Evolutionary conservation across 1,140 invertebrate genomes (phyloP).

Genomic region (Drosophila melanica): DNA sequence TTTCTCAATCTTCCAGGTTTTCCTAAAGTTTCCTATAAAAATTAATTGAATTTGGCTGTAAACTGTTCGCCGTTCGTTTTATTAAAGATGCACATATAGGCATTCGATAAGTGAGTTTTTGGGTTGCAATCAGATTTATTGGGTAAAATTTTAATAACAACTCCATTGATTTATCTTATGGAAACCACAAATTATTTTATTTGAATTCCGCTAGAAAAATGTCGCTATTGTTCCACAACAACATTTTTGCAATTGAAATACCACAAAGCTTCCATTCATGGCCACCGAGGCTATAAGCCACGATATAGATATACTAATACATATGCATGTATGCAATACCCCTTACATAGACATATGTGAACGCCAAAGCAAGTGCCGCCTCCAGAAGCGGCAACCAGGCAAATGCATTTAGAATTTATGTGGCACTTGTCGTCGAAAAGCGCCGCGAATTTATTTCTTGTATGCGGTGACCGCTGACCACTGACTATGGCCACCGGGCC

Average conservation of each 20-base stretch:
- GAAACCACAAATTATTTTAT: conserved; percentile 46
- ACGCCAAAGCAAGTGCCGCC: conserved; percentile 15
- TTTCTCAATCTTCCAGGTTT: too few relatives aligned
- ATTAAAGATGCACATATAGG: too few relatives aligned
- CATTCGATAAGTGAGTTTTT: neutral
- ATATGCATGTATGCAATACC: neutral
- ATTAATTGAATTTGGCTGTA: too few relatives aligned
- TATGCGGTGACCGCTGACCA: conserved; percentile 56
- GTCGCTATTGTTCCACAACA: conserved; percentile 46
- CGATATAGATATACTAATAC: conserved; percentile 29
- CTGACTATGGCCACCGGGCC: conserved; percentile 35
- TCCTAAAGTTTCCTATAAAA: too few relatives aligned
- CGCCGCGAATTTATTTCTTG: conserved; percentile 75
- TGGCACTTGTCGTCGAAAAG: conserved; percentile 77
- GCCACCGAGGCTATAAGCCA: conserved; percentile 20
- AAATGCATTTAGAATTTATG: conserved; percentile 81
- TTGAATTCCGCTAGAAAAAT: conserved; percentile 38
- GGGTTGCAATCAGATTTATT: neutral
- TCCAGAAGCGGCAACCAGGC: conserved; percentile 22
- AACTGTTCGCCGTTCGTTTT: too few relatives aligned
- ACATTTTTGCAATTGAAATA: conserved; percentile 62
- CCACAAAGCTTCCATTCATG: conserved; percentile 29
- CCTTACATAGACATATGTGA: neutral
- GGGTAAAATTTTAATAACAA: conserved; percentile 35
- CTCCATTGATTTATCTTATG: conserved; percentile 47